Percentiles rank a stretch among this genome's conserved stretches.
Evolutionary conservation across 2,888 invertebrate species (phyloP).

Genomic region (Dorcus hopei): DNA sequence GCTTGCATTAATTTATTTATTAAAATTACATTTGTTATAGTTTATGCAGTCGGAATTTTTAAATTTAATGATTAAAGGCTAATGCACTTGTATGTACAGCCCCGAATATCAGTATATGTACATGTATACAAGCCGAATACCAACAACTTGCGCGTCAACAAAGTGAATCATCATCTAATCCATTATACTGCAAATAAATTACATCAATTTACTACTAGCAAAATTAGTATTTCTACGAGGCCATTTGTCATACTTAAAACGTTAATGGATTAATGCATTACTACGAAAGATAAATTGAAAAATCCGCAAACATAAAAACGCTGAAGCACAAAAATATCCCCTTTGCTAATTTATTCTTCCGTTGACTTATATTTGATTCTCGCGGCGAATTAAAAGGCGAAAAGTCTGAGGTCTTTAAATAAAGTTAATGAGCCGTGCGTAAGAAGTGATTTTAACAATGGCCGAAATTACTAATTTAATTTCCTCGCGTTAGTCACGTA

Average conservation of each 20-base stretch:
- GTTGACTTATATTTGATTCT: background rate
- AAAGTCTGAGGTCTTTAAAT: too few relatives aligned
- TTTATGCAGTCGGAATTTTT: too few relatives aligned
- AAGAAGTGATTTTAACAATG: background rate
- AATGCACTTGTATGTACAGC: too few relatives aligned
- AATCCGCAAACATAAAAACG: too few relatives aligned
- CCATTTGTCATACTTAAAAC: background rate
- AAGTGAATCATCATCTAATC: background rate
- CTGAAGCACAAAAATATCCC: too few relatives aligned
- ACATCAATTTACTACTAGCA: background rate
- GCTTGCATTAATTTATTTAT: too few relatives aligned
- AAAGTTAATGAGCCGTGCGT: background rate
- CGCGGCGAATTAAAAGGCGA: too few relatives aligned
- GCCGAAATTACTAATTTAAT: background rate
- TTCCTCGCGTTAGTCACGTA: background rate
- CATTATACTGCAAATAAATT: background rate
- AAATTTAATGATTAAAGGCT: too few relatives aligned
- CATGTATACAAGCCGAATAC: background rate
- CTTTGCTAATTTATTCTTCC: background rate
- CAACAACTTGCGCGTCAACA: background rate
- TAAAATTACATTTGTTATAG: too few relatives aligned
- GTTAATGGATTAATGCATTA: too few relatives aligned
- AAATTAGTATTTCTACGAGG: conserved; percentile 1
- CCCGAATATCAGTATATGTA: too few relatives aligned
- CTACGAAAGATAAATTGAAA: too few relatives aligned